Percentiles rank a stretch among this genome's conserved stretches.
Conservation (phyloP, 1,140 invertebrate genomes). For the Harpegnathos saltator region DNA sequence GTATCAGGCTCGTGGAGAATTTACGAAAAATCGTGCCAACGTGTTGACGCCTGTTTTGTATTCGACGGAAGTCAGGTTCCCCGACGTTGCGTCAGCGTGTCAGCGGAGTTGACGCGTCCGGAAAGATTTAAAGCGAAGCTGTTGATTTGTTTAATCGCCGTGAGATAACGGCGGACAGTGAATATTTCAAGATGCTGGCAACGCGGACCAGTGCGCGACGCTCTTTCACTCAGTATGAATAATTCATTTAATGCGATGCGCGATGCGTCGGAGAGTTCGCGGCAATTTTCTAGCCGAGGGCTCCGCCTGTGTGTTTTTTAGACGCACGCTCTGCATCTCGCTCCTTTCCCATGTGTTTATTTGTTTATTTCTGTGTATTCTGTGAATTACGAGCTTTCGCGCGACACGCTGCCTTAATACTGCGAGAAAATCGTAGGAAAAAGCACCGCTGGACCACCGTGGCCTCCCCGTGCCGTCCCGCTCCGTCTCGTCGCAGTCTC, state of each 20-base stretch:
- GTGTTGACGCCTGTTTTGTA: too few relatives aligned
- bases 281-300: conserved; percentile 58
- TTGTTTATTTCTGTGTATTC: conserved; percentile 49
- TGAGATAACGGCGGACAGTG: background rate
- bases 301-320: conserved; percentile 5
- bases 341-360: conserved; percentile 43
- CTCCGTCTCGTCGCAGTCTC: too few relatives aligned
- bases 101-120: background rate
- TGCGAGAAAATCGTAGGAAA: conserved; percentile 19
- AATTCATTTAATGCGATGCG: conserved; percentile 47
- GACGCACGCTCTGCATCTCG: background rate
- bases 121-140: background rate
- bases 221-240: conserved; percentile 62
- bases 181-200: conserved; percentile 52
- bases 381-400: conserved; percentile 34
- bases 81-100: too few relatives aligned
- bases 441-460: background rate
- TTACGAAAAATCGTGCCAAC: too few relatives aligned
- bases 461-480: background rate
- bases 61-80: too few relatives aligned
- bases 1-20: too few relatives aligned
- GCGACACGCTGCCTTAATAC: conserved; percentile 15
- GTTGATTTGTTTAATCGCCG: conserved; percentile 53
- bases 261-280: conserved; percentile 45
- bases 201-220: conserved; percentile 23